phyloP scores from a whole-genome alignment of 2,113 vertebrate genomes.

The Cyanoderma ruficeps region DNA sequence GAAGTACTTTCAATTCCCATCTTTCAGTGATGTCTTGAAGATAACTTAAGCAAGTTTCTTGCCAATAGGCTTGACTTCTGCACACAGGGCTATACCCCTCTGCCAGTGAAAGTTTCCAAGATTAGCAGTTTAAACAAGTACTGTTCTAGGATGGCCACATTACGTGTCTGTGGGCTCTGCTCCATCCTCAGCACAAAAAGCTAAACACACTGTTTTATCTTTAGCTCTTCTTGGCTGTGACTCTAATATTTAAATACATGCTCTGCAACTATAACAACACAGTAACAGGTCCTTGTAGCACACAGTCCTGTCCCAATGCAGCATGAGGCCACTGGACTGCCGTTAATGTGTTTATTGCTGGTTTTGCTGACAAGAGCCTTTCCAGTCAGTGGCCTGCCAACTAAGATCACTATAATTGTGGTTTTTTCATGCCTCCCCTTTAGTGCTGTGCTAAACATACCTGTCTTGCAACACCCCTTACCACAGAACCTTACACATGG shows the following conservation, averaged over 20 bases:
- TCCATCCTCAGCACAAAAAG: not conserved
- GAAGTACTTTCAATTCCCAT: not conserved
- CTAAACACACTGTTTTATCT: not conserved
- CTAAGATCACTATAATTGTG: not conserved
- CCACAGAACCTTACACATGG: constrained; percentile 4
- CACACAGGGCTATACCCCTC: not conserved
- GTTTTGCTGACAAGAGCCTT: constrained; percentile 26
- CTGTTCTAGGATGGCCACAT: not conserved
- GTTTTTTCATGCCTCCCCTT: not conserved
- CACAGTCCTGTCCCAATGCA: not conserved
- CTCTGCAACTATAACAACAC: not conserved
- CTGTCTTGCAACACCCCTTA: not conserved
- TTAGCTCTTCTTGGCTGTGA: not conserved
- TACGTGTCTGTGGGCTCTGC: not conserved
- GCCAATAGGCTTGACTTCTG: not conserved
- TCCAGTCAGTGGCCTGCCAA: constrained; percentile 42
- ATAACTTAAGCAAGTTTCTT: not conserved
- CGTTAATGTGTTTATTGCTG: not conserved
- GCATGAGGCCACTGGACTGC: not conserved
- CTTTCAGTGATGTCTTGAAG: not conserved
- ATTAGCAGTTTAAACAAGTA: not conserved
- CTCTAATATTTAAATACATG: not conserved
- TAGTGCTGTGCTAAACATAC: constrained; percentile 31
- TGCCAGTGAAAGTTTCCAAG: not conserved
- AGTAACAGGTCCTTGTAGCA: not conserved